phyloP scores from a whole-genome alignment of 2,888 invertebrate genomes.

The Agapetus fuscipes region DNA sequence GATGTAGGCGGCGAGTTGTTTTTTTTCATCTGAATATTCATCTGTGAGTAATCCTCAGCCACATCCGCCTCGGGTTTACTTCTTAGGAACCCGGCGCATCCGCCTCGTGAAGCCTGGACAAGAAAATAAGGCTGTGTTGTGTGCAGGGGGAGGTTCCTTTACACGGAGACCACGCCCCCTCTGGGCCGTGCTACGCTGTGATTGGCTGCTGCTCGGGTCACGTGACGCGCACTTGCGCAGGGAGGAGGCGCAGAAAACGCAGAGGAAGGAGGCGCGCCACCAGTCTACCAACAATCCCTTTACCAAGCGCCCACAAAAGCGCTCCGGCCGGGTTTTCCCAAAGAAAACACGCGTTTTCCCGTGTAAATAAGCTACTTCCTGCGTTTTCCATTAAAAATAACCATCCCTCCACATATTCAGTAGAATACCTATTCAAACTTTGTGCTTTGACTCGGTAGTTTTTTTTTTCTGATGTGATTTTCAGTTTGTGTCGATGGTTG shows the following conservation, averaged over 20 bases:
- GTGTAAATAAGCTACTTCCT: too few relatives aligned
- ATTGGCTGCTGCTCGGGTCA: not conserved
- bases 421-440: too few relatives aligned
- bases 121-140: not conserved
- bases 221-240: constrained; percentile 2
- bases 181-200: not conserved
- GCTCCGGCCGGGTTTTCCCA: not conserved
- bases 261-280: too few relatives aligned
- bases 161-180: not conserved
- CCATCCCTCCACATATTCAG: too few relatives aligned
- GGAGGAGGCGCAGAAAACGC: too few relatives aligned
- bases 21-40: not conserved
- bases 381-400: too few relatives aligned
- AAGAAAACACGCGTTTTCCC: too few relatives aligned
- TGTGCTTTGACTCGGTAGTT: too few relatives aligned
- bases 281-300: too few relatives aligned
- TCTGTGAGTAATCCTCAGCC: not conserved
- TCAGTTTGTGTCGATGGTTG: too few relatives aligned
- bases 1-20: not conserved
- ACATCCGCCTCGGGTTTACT: not conserved
- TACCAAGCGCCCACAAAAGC: not conserved
- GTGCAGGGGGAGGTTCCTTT: not conserved
- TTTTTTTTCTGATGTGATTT: too few relatives aligned
- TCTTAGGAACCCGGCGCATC: not conserved
- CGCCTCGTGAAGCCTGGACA: not conserved